A percentile compares a stretch with the other conserved stretches of the same genome.
These are phyloP conservation scores for Erpetoichthys calabaricus DNA, from an alignment of 2,797 vertebrate genomes.

Conservation along the genomic window DNA sequence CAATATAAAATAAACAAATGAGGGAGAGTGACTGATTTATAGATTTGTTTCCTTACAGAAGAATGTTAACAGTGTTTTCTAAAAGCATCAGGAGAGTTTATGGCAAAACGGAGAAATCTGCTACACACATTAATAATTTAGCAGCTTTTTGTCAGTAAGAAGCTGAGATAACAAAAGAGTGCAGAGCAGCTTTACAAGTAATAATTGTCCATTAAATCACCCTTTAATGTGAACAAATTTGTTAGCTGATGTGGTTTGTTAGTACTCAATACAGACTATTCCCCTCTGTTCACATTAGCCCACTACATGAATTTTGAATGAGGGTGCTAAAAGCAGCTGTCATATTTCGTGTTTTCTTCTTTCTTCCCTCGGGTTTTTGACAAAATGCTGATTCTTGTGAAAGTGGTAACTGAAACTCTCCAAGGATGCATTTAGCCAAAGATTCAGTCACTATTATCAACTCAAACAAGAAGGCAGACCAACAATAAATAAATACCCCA, in stretches of 20 bases:
- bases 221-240: constrained; percentile 10
- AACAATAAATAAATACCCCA: constrained; percentile 16
- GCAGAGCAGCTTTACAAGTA: too few species aligned
- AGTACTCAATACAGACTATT: not conserved
- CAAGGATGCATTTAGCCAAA: constrained; percentile 20
- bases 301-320: constrained; percentile 13
- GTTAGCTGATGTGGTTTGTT: not conserved
- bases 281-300: constrained; percentile 2
- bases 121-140: too few species aligned
- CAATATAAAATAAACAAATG: too few species aligned
- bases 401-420: constrained; percentile 13
- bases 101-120: too few species aligned
- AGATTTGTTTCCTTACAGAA: too few species aligned
- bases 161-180: too few species aligned
- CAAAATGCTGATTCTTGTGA: constrained; percentile 13
- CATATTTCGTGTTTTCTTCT: constrained; percentile 17
- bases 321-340: constrained; percentile 14
- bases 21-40: too few species aligned
- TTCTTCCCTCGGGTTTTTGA: constrained; percentile 5
- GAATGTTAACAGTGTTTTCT: too few species aligned
- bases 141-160: too few species aligned
- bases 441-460: constrained; percentile 14
- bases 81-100: too few species aligned
- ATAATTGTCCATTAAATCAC: not conserved
- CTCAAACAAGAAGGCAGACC: constrained; percentile 12